Base-by-base conservation (phyloP, 2,797 vertebrate genomes). In the Chromis chromis region DNA sequence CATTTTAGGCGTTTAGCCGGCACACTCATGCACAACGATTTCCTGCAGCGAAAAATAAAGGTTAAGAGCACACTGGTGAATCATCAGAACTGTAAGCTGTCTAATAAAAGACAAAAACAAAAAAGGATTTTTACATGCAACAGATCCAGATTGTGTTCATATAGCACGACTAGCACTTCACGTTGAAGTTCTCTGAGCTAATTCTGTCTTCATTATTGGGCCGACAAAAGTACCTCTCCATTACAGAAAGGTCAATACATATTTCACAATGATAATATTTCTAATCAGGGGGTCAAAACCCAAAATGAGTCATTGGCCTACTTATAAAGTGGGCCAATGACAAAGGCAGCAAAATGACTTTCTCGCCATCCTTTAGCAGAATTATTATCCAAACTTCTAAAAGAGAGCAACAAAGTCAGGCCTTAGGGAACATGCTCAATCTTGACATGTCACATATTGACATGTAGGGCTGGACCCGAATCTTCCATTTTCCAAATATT, bases 31-130 rank as follows among this genome's bases (percentile, higher is more conserved):
- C 57, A 67, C 62, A 78, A 12, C 21, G 6, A 79, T 80, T 82
- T 89, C 82, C 80, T 82, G 60, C 75, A 74, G 70, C 17, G 1
- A 68, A 64, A 82, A 81, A 55, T 49, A 50, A 82, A 78, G 65
- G 78, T 78, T 72, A 69, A 77, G 69, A 84, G 80, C 54, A 40
- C 28, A 66, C 16, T 24, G 49, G 48, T 82, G 82, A 88, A 76
- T 85, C 74, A 74, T 75, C 28, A 12, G 11, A 66, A 64, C 46
- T 62, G 63, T 40, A 76, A 83, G 46, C 16, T 59, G 50, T 28
- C 27, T 22, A 66, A 83, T 24, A 79, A 78, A 58, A 79, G 12
- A 61, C 22, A 52, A 62, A 11, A 44, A 67, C 46, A 54, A 46
- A 42, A 17, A 22, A 58, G 16, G 33, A 11, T 49, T 57, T 81